These are phyloP conservation scores for Epiblema foenella DNA, from an alignment of 2,888 invertebrate genomes.

Conservation along the genomic window DNA sequence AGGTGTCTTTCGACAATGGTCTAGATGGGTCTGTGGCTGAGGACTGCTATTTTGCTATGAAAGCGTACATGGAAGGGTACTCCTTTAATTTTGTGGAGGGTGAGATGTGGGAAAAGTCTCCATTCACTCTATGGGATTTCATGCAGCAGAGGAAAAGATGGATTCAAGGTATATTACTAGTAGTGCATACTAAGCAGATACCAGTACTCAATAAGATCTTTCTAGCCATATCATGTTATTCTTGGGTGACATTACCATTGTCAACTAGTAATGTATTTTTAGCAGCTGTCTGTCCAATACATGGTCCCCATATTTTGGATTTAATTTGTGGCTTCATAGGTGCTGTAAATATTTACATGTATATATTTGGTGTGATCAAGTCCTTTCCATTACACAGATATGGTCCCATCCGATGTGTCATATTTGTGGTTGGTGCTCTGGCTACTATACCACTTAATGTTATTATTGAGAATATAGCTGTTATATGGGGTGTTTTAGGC, in stretches of 20 bases:
- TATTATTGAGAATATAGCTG: constrained; percentile 97
- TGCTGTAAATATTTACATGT: constrained; percentile 98
- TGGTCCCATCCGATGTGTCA: constrained; percentile 90
- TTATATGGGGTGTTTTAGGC: constrained; percentile 96
- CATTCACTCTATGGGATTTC: constrained; percentile 97
- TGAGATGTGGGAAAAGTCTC: constrained; percentile 99
- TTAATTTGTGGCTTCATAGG: constrained; percentile 95
- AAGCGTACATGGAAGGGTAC: constrained; percentile 95
- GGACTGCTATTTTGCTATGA: constrained; percentile 98
- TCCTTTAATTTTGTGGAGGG: constrained; percentile 98
- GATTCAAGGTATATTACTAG: constrained; percentile 96
- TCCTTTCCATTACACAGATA: constrained; percentile 96
- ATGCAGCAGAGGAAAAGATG: constrained; percentile 98
- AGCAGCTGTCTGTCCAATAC: constrained; percentile 94
- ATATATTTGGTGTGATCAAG: constrained; percentile 98
- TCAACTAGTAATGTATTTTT: constrained; percentile 95
- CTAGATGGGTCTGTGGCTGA: constrained; percentile 98
- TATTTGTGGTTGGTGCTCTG: constrained; percentile 94
- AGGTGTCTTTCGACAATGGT: constrained; percentile 98
- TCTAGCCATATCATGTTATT: constrained; percentile 95
- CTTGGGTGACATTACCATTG: constrained; percentile 97
- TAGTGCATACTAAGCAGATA: constrained; percentile 94
- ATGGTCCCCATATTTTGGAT: constrained; percentile 92
- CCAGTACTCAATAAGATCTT: constrained; percentile 92
- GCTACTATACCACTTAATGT: constrained; percentile 97